Evolutionary conservation across 2,113 vertebrate genomes (phyloP).

Genomic region (Columba janthina): DNA sequence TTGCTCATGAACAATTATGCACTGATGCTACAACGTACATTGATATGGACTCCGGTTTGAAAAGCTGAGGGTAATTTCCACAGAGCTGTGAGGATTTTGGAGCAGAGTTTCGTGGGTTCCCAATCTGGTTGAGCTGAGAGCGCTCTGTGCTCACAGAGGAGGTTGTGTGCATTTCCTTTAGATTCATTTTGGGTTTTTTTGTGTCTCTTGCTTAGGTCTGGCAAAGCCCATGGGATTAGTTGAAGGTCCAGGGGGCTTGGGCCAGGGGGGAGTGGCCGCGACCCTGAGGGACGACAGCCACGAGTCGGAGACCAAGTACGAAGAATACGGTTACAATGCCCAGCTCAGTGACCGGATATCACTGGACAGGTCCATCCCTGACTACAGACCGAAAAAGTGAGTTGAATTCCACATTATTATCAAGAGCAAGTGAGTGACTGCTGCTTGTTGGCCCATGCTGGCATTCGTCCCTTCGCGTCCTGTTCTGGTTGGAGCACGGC

Average conservation of each 20-base stretch:
- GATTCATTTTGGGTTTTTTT: not conserved
- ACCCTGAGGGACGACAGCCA: conserved; percentile 88
- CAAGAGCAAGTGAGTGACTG: not conserved
- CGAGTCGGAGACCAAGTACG: conserved; percentile 87
- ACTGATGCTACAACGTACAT: not conserved
- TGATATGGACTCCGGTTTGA: not conserved
- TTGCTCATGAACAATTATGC: not conserved
- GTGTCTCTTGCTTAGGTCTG: conserved; percentile 77
- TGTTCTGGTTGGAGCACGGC: not conserved
- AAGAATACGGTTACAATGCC: conserved; percentile 97
- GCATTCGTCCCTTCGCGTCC: not conserved
- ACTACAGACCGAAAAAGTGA: conserved; percentile 97
- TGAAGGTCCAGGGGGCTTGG: conserved; percentile 95
- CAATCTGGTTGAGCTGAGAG: not conserved
- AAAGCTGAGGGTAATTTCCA: conserved; percentile 16
- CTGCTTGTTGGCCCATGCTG: not conserved
- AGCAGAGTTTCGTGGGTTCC: not conserved
- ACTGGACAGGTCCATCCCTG: conserved; percentile 94
- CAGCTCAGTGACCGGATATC: conserved; percentile 97
- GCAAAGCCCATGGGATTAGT: conserved; percentile 97
- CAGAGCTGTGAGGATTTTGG: not conserved
- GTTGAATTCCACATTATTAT: conserved; percentile 21
- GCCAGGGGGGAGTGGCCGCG: conserved; percentile 92
- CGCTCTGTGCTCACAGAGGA: not conserved
- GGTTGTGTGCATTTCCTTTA: not conserved